A percentile compares a stretch with the other conserved stretches of the same genome.
These are phyloP conservation scores for Melipona bicolor DNA, from an alignment of 2,888 invertebrate genomes.

Conservation along the genomic window DNA sequence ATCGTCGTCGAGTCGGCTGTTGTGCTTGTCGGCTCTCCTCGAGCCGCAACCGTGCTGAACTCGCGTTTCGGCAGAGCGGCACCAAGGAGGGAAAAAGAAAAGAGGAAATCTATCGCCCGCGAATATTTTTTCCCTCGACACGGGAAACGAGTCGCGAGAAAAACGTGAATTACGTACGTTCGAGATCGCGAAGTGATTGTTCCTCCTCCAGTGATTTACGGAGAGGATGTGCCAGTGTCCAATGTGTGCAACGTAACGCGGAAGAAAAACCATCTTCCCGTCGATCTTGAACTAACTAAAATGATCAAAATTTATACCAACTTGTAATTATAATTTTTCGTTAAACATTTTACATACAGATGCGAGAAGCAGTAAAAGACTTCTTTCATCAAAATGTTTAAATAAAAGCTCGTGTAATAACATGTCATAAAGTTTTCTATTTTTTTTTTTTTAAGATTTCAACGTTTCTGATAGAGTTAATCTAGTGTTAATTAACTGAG, in stretches of 20 bases:
- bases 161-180: neutral
- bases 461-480: no score
- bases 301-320: no score
- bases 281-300: no score
- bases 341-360: no score
- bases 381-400: no score
- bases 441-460: no score
- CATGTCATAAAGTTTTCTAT: no score
- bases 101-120: neutral
- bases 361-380: no score
- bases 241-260: neutral
- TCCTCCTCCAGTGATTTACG: neutral
- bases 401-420: no score
- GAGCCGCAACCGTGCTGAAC: neutral
- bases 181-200: neutral
- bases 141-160: neutral
- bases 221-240: neutral
- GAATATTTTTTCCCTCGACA: neutral
- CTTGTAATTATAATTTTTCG: no score
- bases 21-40: neutral
- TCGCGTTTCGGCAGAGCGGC: neutral
- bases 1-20: conserved; percentile 27
- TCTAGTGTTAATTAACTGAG: no score
- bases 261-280: neutral
- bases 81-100: no score